Evolutionary conservation across 2,888 invertebrate genomes (phyloP).

Genomic region (Volucella zonaria): DNA sequence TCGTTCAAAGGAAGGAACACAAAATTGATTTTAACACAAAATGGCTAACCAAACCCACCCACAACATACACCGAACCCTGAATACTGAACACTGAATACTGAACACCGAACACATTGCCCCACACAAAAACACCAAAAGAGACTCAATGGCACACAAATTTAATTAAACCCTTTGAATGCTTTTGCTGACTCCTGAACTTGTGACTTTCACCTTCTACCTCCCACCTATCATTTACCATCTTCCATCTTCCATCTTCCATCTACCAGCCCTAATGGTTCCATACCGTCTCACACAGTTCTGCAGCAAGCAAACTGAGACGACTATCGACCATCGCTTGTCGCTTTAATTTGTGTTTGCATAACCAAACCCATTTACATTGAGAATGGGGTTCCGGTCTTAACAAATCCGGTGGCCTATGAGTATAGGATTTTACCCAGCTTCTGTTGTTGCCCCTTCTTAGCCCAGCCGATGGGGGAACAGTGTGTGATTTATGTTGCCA

Average conservation of each 20-base stretch:
- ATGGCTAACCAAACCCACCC: conserved; percentile 56
- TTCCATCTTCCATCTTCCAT: background rate
- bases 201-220: conserved; percentile 22
- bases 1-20: conserved; percentile 58
- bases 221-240: background rate
- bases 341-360: conserved; percentile 73
- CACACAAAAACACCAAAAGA: conserved; percentile 57
- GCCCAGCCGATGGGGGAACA: conserved; percentile 24
- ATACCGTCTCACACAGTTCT: too few relatives aligned
- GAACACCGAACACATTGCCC: background rate
- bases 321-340: conserved; percentile 60
- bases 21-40: conserved; percentile 72
- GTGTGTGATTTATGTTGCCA: conserved; percentile 71
- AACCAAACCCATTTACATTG: conserved; percentile 64
- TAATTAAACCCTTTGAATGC: conserved; percentile 73
- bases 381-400: conserved; percentile 9
- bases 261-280: too few relatives aligned
- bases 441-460: background rate
- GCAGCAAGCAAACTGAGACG: conserved; percentile 15
- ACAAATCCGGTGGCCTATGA: background rate
- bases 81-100: too few relatives aligned
- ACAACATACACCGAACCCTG: background rate
- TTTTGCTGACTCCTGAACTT: conserved; percentile 71
- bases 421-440: too few relatives aligned
- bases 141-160: conserved; percentile 73